Evolutionary conservation across 2,797 vertebrate genomes (phyloP).

Genomic region (Esox masquinongy): DNA sequence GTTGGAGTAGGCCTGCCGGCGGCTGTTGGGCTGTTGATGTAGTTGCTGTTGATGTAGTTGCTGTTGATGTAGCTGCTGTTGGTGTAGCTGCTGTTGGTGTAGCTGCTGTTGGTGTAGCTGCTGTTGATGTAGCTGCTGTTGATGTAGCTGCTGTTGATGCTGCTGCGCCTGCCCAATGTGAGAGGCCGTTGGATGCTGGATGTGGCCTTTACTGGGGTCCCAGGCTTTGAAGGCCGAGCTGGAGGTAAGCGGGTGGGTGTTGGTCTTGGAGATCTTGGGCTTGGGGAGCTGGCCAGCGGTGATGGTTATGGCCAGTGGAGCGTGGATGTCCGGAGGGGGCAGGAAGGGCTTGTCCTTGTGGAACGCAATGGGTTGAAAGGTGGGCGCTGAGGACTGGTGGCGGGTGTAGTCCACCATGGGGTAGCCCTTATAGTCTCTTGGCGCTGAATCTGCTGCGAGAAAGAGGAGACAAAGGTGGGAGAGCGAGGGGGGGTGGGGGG

Average conservation of each 20-base stretch:
- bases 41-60: slow-evolving; percentile 30
- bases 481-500: background rate
- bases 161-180: slow-evolving; percentile 59
- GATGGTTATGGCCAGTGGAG: slow-evolving; percentile 78
- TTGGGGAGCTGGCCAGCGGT: slow-evolving; percentile 78
- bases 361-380: slow-evolving; percentile 79
- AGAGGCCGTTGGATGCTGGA: slow-evolving; percentile 63
- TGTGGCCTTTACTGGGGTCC: slow-evolving; percentile 76
- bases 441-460: slow-evolving; percentile 69
- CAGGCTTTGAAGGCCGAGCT: slow-evolving; percentile 77
- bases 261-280: slow-evolving; percentile 83
- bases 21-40: slow-evolving; percentile 73
- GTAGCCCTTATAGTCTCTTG: slow-evolving; percentile 85
- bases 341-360: slow-evolving; percentile 80
- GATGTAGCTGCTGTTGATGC: slow-evolving; percentile 51
- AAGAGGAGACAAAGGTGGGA: slow-evolving; percentile 4
- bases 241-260: slow-evolving; percentile 72
- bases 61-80: slow-evolving; percentile 34
- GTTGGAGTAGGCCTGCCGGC: slow-evolving; percentile 74
- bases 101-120: slow-evolving; percentile 43
- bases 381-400: slow-evolving; percentile 70
- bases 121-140: slow-evolving; percentile 60
- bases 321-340: slow-evolving; percentile 78
- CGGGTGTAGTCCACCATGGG: slow-evolving; percentile 75
- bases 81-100: slow-evolving; percentile 40